A percentile compares a stretch with the other conserved stretches of the same genome.
These are phyloP conservation scores for Pseudomyrmex flavicornis DNA, from an alignment of 1,140 invertebrate genomes.

Conservation along the genomic window DNA sequence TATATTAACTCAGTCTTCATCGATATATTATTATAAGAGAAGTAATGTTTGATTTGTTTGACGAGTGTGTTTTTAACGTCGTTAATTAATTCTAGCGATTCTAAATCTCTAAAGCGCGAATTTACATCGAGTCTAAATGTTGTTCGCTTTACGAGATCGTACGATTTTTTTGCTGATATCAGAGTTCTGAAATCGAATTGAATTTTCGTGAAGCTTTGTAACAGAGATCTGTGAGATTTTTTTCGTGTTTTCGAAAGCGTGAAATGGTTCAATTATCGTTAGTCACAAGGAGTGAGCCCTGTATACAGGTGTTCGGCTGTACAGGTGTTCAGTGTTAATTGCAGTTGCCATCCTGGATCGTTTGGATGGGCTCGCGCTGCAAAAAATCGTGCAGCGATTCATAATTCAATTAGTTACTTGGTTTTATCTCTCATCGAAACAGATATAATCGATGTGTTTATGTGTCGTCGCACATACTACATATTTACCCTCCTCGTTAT, in stretches of 20 bases:
- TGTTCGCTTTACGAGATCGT: neutral
- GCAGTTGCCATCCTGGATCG: constrained; percentile 30
- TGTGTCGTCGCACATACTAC: neutral
- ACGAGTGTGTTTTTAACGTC: neutral
- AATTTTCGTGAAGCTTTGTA: neutral
- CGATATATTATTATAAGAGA: neutral
- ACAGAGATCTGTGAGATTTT: constrained; percentile 13
- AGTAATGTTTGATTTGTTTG: constrained; percentile 14
- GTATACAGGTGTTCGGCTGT: constrained; percentile 31
- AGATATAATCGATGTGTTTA: constrained; percentile 48
- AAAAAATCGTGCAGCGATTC: constrained; percentile 33
- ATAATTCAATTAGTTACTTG: constrained; percentile 58
- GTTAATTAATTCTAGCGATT: neutral
- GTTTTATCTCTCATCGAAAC: constrained; percentile 44
- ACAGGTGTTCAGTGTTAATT: constrained; percentile 55
- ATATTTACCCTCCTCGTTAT: constrained; percentile 23
- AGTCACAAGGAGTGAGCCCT: neutral
- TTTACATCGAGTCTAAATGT: neutral
- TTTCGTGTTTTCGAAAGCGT: constrained; percentile 30
- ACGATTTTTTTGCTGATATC: neutral
- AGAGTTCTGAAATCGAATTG: neutral
- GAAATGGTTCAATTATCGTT: constrained; percentile 45
- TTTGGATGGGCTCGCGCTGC: constrained; percentile 4
- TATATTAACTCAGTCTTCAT: neutral
- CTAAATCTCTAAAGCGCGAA: neutral